phyloP scores from a whole-genome alignment of 2,888 invertebrate species.

The Eupithecia subfuscata region DNA sequence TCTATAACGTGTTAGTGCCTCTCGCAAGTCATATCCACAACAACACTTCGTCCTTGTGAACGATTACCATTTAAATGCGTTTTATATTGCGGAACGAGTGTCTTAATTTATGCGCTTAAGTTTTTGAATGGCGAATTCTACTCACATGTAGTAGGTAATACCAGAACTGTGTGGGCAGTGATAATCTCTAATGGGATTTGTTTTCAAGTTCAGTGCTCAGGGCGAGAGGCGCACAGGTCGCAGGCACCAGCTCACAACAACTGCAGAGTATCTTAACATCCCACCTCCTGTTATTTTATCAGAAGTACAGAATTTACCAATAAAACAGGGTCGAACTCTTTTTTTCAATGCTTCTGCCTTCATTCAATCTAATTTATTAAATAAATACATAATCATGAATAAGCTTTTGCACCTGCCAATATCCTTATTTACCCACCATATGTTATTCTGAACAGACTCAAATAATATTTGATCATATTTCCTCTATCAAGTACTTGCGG shows the following conservation, averaged over 20 bases:
- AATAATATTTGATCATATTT: neutral
- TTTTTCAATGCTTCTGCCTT: neutral
- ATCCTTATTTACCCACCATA: neutral
- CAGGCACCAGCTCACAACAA: neutral
- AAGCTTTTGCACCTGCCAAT: neutral
- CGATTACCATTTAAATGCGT: conserved; percentile 70
- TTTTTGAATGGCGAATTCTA: conserved; percentile 48
- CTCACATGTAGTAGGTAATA: conserved; percentile 39
- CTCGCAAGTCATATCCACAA: conserved; percentile 17
- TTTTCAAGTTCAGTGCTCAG: conserved; percentile 49
- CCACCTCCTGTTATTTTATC: neutral
- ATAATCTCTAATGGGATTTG: conserved; percentile 56
- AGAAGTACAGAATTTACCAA: neutral
- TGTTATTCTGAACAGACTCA: neutral
- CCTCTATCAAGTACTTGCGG: neutral
- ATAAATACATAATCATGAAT: neutral
- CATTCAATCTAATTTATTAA: neutral
- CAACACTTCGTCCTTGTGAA: conserved; percentile 68
- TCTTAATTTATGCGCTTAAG: conserved; percentile 55
- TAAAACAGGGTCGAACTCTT: neutral
- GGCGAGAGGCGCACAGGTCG: conserved; percentile 21
- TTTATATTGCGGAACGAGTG: conserved; percentile 59
- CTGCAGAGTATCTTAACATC: neutral
- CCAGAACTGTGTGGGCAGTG: conserved; percentile 44
- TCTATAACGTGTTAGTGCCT: conserved; percentile 31